Evolutionary conservation across 2,888 invertebrate species (phyloP).

Genomic region (Eumacrocentrus americanus): DNA sequence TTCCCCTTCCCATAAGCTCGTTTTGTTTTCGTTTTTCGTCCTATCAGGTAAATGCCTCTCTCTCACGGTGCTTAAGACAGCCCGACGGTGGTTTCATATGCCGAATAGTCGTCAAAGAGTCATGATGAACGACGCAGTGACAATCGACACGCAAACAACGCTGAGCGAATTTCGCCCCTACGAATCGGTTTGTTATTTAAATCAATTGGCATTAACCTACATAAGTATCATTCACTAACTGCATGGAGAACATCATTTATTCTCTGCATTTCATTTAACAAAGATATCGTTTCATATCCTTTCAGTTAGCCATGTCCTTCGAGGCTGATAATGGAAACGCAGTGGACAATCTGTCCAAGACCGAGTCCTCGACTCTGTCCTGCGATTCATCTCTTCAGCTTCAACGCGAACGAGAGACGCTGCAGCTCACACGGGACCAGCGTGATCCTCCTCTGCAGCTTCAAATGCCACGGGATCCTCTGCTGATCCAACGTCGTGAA

Average conservation of each 20-base stretch:
- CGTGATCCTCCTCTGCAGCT: slow-evolving; percentile 21
- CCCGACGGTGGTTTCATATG: neutral
- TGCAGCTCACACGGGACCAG: slow-evolving; percentile 20
- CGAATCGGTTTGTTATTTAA: slow-evolving; percentile 11
- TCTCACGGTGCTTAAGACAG: too few species aligned
- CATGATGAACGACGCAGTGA: neutral
- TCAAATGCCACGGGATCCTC: slow-evolving; percentile 22
- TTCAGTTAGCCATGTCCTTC: slow-evolving; percentile 44
- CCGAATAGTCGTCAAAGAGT: neutral
- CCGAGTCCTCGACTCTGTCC: slow-evolving; percentile 29
- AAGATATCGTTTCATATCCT: slow-evolving; percentile 9
- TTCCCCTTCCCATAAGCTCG: too few species aligned
- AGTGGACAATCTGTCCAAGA: slow-evolving; percentile 34
- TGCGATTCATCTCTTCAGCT: slow-evolving; percentile 33
- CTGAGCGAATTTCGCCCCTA: neutral
- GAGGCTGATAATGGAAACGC: slow-evolving; percentile 41
- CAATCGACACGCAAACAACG: neutral
- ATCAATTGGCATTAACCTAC: neutral
- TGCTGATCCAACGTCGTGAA: slow-evolving; percentile 27
- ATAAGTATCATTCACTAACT: too few species aligned
- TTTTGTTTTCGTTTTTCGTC: too few species aligned
- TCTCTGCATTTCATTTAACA: neutral
- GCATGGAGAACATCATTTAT: too few species aligned
- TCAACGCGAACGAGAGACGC: slow-evolving; percentile 28
- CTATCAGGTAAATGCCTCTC: too few species aligned